A percentile compares a stretch with the other conserved stretches of the same genome.
Evolutionary conservation across 2,888 invertebrate genomes (phyloP).

Genomic region (Gonocerus acuteangulatus): DNA sequence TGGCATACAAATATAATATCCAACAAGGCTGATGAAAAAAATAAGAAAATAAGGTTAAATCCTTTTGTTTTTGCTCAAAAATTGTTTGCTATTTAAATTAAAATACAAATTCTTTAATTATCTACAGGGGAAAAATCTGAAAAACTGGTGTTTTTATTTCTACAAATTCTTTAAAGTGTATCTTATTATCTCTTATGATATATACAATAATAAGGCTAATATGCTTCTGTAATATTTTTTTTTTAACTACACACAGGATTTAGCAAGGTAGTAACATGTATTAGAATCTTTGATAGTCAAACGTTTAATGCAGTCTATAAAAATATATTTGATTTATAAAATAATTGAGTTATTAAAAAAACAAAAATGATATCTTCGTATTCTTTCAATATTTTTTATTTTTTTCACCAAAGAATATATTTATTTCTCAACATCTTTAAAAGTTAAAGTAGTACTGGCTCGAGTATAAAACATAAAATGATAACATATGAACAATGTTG

Average conservation of each 20-base stretch:
- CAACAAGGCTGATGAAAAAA: no score
- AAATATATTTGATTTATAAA: constrained; percentile 24
- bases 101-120: no score
- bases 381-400: not conserved
- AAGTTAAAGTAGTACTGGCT: not conserved
- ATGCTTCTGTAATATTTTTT: constrained; percentile 9
- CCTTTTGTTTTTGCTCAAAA: no score
- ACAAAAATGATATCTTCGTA: not conserved
- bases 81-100: no score
- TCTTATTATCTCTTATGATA: constrained; percentile 3
- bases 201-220: constrained; percentile 10
- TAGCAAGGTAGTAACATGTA: constrained; percentile 8
- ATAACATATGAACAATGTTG: not conserved
- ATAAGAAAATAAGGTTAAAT: no score
- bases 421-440: not conserved
- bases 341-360: constrained; percentile 2
- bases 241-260: constrained; percentile 12
- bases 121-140: no score
- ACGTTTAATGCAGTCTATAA: constrained; percentile 24
- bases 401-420: no score
- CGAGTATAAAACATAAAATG: not conserved
- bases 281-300: constrained; percentile 18
- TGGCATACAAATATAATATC: no score
- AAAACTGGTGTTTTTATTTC: no score
- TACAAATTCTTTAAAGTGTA: no score